Percentiles rank a stretch among this genome's conserved stretches.
These are phyloP conservation scores for Dermatemys mawii DNA, from an alignment of 2,113 vertebrate species.

Conservation along the genomic window DNA sequence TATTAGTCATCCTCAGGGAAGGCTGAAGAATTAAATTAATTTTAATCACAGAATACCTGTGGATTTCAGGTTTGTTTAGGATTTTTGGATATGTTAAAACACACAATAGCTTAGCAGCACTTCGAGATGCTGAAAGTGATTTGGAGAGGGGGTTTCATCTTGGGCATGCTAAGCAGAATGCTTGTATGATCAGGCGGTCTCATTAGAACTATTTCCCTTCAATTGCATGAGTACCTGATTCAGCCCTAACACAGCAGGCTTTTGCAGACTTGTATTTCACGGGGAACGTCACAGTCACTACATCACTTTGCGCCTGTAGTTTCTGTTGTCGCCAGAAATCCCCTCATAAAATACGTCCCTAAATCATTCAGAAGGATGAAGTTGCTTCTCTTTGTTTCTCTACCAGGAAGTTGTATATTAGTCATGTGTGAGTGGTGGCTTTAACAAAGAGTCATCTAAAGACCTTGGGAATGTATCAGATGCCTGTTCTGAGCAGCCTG, in stretches of 20 bases:
- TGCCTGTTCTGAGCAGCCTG: accelerated
- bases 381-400: accelerated
- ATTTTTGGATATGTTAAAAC: accelerated
- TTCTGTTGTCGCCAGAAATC: not conserved
- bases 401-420: not conserved
- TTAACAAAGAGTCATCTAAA: not conserved
- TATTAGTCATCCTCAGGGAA: not conserved
- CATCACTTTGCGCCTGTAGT: not conserved
- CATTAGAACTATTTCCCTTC: not conserved
- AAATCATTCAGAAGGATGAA: accelerated
- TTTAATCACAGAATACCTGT: not conserved
- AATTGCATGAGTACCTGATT: too few relatives aligned
- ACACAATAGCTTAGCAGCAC: accelerated
- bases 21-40: not conserved
- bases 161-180: not conserved
- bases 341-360: not conserved
- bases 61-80: not conserved
- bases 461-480: accelerated
- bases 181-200: not conserved
- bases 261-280: accelerated
- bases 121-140: accelerated
- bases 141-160: not conserved
- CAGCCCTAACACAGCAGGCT: not conserved
- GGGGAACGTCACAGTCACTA: accelerated
- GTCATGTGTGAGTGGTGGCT: accelerated